Base-by-base conservation (phyloP, 2,797 vertebrate genomes). In the Oreonectes daqikongensis region DNA sequence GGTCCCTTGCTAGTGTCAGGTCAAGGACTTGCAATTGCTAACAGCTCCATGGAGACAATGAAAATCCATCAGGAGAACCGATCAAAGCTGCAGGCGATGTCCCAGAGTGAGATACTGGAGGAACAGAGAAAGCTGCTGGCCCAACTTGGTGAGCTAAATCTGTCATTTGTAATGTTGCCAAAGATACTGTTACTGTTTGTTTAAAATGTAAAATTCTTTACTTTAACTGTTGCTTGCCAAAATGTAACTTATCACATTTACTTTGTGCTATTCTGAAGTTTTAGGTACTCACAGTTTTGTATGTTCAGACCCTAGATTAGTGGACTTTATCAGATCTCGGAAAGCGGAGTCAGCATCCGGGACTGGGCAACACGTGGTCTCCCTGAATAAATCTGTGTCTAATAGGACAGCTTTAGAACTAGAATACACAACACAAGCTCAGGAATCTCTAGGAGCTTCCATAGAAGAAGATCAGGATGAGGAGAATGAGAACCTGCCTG, bases 11-110 rank as follows among this genome's bases (percentile, higher is more conserved):
- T 98, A 75, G 86, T 98, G 72, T 95, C 95, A 0, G 97, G 96
- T 69, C 90, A 93, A 79, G 96, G 96, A 9, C 95, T 99, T 42
- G 79, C 81, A 48, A 86, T 79, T 46, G 80, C 87, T 20, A 85
- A 87, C 17, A 85, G 91, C 44, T 77, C 90, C 57, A 84, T 84
- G 73, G 98, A 99, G 89, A 93, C 84, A 32, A 85, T 90, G 84
- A 95, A 90, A 85, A 98, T 99, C 87, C 97, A 99, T 73, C 81
- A 57, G 82, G 97, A 99, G 87, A 99, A 99, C 69, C 70, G 96
- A 85, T 88, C 90, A 38, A 95, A 90, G 81, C 89, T 99, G 66
- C 90, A 79, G 71, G 88, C 85, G 57, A 94, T 98, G 95, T 92
- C 93, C 57, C 82, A 85, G 52, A 87, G 90, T 38, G 95, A 99